These are phyloP conservation scores for Nemotelus pantherinus DNA, from an alignment of 2,888 invertebrate species.

Conservation along the genomic window DNA sequence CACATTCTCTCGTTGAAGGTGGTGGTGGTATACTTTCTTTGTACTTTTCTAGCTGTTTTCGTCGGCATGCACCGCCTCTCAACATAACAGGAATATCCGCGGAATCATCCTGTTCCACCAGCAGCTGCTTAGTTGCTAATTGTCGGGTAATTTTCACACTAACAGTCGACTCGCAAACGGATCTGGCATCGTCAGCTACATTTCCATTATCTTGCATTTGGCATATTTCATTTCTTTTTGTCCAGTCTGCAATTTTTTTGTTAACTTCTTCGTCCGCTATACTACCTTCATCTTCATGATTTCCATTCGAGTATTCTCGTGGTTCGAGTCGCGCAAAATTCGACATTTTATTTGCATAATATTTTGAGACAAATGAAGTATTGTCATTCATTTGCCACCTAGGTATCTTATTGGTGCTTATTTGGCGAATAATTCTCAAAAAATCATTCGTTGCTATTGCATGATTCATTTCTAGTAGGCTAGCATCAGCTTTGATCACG, in stretches of 20 bases:
- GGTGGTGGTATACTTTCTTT: neutral
- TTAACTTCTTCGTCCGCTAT: conserved; percentile 15
- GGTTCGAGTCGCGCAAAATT: neutral
- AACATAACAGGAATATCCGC: neutral
- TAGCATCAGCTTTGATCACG: conserved; percentile 37
- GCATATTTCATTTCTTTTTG: conserved; percentile 31
- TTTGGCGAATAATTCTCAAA: conserved; percentile 27
- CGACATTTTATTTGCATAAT: conserved; percentile 19
- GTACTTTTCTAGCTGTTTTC: neutral
- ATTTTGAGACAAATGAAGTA: conserved; percentile 26
- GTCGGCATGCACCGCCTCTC: conserved; percentile 12
- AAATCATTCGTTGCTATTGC: conserved; percentile 38
- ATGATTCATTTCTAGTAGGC: conserved; percentile 44
- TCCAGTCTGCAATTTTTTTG: conserved; percentile 47
- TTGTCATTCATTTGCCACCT: conserved; percentile 45
- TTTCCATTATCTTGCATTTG: neutral
- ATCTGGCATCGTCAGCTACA: conserved; percentile 26
- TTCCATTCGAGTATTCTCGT: neutral
- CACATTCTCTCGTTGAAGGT: neutral
- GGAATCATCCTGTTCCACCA: conserved; percentile 14
- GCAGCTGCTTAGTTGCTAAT: neutral
- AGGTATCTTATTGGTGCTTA: conserved; percentile 44
- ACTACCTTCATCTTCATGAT: neutral
- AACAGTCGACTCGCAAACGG: conserved; percentile 39
- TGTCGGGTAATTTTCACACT: conserved; percentile 11